Conservation (phyloP, 1,140 invertebrate genomes). For the Thaumatotibia leucotreta region DNA sequence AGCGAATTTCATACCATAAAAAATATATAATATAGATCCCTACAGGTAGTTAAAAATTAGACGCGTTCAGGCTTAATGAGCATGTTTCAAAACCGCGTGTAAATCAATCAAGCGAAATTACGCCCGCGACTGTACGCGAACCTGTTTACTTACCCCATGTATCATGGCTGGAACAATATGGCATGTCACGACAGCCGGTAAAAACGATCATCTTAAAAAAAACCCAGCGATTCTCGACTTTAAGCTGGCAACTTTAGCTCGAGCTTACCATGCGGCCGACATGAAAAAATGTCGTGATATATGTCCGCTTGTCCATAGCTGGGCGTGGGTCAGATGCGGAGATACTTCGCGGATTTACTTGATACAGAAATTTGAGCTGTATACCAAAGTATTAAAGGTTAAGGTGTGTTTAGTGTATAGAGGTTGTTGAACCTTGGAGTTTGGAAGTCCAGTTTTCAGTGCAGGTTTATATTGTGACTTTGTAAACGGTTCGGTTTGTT, state of each 20-base stretch:
- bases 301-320: slow-evolving; percentile 59
- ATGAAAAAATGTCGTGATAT: slow-evolving; percentile 54
- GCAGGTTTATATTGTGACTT: not conserved
- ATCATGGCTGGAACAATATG: slow-evolving; percentile 67
- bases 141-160: slow-evolving; percentile 58
- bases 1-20: too few relatives aligned
- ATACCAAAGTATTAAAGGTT: slow-evolving; percentile 34
- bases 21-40: not conserved
- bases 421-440: slow-evolving; percentile 21
- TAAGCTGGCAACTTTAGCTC: slow-evolving; percentile 24
- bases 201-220: slow-evolving; percentile 46
- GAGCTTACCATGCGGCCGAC: slow-evolving; percentile 24
- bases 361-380: slow-evolving; percentile 41
- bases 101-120: slow-evolving; percentile 41
- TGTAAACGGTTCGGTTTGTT: not conserved
- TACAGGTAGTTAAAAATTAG: not conserved
- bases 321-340: slow-evolving; percentile 56
- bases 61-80: not conserved
- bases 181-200: slow-evolving; percentile 59
- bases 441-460: not conserved
- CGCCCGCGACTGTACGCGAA: slow-evolving; percentile 43
- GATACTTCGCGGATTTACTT: slow-evolving; percentile 39
- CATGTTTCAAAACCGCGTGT: slow-evolving; percentile 14
- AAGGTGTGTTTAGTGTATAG: slow-evolving; percentile 2
- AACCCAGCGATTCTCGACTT: slow-evolving; percentile 20